Percentiles rank a stretch among this genome's conserved stretches.
These are phyloP conservation scores for Chelmon rostratus DNA, from an alignment of 2,797 vertebrate genomes.

Conservation along the genomic window DNA sequence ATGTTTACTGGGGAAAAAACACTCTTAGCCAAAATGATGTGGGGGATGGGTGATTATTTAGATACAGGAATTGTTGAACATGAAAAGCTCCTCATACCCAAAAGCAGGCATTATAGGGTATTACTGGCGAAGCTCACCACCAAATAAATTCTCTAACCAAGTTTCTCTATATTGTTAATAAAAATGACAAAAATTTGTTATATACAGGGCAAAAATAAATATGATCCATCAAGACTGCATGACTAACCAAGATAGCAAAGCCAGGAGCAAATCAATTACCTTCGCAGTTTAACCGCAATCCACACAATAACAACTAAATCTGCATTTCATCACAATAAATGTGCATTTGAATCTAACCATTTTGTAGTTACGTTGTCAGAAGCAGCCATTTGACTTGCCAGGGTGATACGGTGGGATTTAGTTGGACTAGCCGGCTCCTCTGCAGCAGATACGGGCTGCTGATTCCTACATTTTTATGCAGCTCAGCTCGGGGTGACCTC, in stretches of 20 bases:
- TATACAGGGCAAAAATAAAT: not conserved
- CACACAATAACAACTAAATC: constrained; percentile 26
- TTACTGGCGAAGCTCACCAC: not conserved
- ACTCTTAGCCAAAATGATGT: constrained; percentile 7
- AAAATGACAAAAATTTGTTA: not conserved
- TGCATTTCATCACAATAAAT: constrained; percentile 32
- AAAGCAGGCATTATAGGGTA: constrained; percentile 8
- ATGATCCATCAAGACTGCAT: constrained; percentile 9
- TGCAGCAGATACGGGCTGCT: constrained; percentile 76
- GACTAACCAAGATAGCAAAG: not conserved
- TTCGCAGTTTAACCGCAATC: constrained; percentile 17
- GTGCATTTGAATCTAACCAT: constrained; percentile 7
- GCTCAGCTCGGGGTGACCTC: constrained; percentile 79
- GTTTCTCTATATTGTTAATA: not conserved
- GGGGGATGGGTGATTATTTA: not conserved
- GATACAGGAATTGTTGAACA: constrained; percentile 20
- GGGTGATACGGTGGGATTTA: constrained; percentile 46
- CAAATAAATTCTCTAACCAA: not conserved
- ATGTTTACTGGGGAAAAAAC: constrained; percentile 17
- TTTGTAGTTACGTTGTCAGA: constrained; percentile 19
- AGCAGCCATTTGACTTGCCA: constrained; percentile 35
- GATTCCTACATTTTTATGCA: constrained; percentile 74
- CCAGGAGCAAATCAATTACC: constrained; percentile 23
- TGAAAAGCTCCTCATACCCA: constrained; percentile 6
- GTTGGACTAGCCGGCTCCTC: constrained; percentile 48